Evolutionary conservation across 1,140 invertebrate species (phyloP).

Genomic region (Drosophila paulistorum): DNA sequence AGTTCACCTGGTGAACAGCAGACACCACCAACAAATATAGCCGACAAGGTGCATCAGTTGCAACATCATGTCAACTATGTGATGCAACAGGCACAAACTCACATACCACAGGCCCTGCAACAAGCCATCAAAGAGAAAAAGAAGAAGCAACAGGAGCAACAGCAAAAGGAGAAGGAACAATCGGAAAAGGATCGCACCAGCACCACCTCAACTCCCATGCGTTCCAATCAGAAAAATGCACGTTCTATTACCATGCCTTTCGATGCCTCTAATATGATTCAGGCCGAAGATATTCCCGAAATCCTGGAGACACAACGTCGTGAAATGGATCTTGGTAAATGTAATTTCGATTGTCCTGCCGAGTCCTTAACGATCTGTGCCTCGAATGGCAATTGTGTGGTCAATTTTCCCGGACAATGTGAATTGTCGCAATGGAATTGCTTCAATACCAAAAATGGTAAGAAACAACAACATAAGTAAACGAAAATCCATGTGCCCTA

Average conservation of each 20-base stretch:
- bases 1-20: constrained; percentile 31
- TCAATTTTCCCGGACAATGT: constrained; percentile 73
- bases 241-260: constrained; percentile 38
- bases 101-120: constrained; percentile 62
- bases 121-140: constrained; percentile 54
- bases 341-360: constrained; percentile 59
- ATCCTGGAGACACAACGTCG: constrained; percentile 49
- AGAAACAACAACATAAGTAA: neutral
- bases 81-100: constrained; percentile 68
- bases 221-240: constrained; percentile 15
- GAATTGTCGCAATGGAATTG: constrained; percentile 72
- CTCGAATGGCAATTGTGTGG: constrained; percentile 66
- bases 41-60: constrained; percentile 59
- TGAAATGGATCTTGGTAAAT: constrained; percentile 58
- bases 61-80: constrained; percentile 64
- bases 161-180: constrained; percentile 38
- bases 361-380: constrained; percentile 63
- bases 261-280: constrained; percentile 25
- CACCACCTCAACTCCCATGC: neutral
- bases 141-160: constrained; percentile 30
- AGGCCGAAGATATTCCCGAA: constrained; percentile 50
- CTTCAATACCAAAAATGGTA: constrained; percentile 72
- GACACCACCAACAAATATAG: constrained; percentile 37
- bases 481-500: neutral
- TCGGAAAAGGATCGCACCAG: neutral